Evolutionary conservation across 2,888 invertebrate species (phyloP).

Genomic region (Chaetogeoica ovagalla): DNA sequence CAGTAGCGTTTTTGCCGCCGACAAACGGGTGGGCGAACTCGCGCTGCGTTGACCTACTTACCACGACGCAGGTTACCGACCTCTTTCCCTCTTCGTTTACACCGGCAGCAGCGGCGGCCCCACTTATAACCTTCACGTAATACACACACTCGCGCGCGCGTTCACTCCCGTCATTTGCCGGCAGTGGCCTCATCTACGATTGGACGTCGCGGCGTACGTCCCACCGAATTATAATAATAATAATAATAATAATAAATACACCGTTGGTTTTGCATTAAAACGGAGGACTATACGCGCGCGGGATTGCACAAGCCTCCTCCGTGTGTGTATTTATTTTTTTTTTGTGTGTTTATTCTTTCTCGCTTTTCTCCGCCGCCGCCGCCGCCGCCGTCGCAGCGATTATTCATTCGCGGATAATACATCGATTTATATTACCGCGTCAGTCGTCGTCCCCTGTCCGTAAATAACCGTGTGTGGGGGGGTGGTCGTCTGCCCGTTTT

Average conservation of each 20-base stretch:
- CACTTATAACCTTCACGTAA: conserved; percentile 50
- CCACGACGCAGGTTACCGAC: conserved; percentile 48
- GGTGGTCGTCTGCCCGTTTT: too few species aligned
- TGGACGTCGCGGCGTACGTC: conserved; percentile 5
- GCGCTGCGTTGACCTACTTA: conserved; percentile 52
- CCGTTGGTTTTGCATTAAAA: conserved; percentile 47
- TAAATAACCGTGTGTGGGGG: too few species aligned
- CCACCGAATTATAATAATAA: conserved; percentile 18
- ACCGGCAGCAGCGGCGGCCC: conserved; percentile 43
- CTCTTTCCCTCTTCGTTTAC: conserved; percentile 51
- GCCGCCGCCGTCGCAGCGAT: not conserved
- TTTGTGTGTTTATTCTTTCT: not conserved
- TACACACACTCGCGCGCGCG: not conserved
- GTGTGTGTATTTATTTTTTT: not conserved
- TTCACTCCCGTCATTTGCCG: conserved; percentile 21
- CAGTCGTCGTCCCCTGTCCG: not conserved
- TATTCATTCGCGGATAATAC: conserved; percentile 29
- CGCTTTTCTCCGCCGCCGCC: conserved; percentile 37
- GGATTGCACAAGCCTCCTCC: conserved; percentile 47
- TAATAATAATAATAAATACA: conserved; percentile 17
- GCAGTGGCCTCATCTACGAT: conserved; percentile 27
- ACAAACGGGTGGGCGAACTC: conserved; percentile 53
- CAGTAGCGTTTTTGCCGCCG: conserved; percentile 19
- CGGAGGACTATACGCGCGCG: not conserved
- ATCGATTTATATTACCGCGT: not conserved